Evolutionary conservation across 2,113 vertebrate genomes (phyloP).

Genomic region (Rhizomys pruinosus): DNA sequence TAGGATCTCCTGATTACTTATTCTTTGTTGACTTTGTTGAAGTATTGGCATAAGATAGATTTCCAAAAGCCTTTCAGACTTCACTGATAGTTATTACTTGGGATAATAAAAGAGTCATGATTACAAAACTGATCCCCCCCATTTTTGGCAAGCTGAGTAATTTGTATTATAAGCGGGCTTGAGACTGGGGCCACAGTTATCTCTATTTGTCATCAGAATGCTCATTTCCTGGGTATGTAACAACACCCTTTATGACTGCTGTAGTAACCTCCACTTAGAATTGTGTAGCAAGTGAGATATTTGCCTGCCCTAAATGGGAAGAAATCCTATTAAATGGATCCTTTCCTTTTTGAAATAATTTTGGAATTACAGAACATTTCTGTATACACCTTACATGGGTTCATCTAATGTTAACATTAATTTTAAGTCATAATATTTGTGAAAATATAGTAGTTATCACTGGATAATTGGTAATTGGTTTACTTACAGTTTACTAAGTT

Average conservation of each 20-base stretch:
- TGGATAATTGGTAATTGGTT: not conserved
- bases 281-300: conserved; percentile 5
- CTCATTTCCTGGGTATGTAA: conserved; percentile 38
- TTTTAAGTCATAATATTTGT: not conserved
- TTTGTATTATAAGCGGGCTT: not conserved
- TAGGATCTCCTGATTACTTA: not conserved
- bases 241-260: conserved; percentile 25
- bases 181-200: not conserved
- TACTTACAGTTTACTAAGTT: not conserved
- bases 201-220: not conserved
- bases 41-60: not conserved
- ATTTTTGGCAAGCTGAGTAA: not conserved
- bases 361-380: not conserved
- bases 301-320: not conserved
- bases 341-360: conserved; percentile 34
- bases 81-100: conserved; percentile 32
- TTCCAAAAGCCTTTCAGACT: conserved; percentile 13
- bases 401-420: not conserved
- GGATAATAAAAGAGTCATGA: conserved; percentile 25
- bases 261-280: not conserved
- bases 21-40: not conserved
- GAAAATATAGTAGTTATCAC: conserved; percentile 20
- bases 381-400: not conserved
- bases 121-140: not conserved
- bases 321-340: conserved; percentile 2